Evolutionary conservation across 2,888 invertebrate genomes (phyloP), one percentile per base, ranked within the genome.

Genomic region (Folsomia manolachei): DNA sequence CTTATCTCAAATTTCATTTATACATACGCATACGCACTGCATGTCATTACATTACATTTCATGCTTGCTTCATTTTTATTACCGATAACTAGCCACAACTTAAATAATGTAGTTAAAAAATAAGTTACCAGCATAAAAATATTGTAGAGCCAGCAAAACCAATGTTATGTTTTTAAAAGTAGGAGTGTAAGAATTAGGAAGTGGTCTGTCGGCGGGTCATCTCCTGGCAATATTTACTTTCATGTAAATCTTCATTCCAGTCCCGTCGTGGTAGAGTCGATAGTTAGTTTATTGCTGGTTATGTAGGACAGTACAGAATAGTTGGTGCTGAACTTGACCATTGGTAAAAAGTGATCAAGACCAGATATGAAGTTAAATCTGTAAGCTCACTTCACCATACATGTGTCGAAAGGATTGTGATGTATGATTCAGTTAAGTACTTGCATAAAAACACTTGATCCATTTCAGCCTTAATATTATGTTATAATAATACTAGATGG

Each of bases 11-110:
- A 9, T 14, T 4, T 14, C 39, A 39, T 39, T 4, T 14, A 39
- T 39, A 14, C 39, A 39, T 39, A 39, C 39, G 39, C 39, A 39
- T 39, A n/a, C n/a, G n/a, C 18, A 51, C 51, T 51, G 9, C 9
- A 51, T 51, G 18, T 18, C 51, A 11, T 51, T 51, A 51, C n/a
- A 39, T 39, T 39, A 14, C 21, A 56, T 56, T 56, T 56, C 39
- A 56, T 56, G 56, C 56, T 56, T 56, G 56, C 19, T n/a, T 56
- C n/a, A 56, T 56, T 56, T 56, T 56, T 56, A 56, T 56, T 56
- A n/a, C 21, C 56, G 39, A 39, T 39, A 39, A 39, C 39, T 14
- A 39, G n/a, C 39, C 14, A 39, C 39, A 39, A 39, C 39, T 39
- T 14, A 39, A 39, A 39, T 39, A n/a, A n/a, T n/a, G n/a, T n/a